phyloP scores from a whole-genome alignment of 2,888 invertebrate genomes.

The Callyntrura guangdongensis region DNA sequence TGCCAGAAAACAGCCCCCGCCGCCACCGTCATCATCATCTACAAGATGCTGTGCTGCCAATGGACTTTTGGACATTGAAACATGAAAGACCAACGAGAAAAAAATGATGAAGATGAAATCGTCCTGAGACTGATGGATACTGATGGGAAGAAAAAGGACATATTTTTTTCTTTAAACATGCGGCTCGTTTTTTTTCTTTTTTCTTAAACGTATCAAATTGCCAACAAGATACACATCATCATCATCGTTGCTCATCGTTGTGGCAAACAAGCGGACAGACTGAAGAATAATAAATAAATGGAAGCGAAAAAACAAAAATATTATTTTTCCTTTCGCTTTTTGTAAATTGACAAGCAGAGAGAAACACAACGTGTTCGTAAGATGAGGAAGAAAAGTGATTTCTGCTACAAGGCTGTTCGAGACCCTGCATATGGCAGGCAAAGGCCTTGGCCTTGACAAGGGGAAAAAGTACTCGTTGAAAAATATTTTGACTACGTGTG shows the following conservation, averaged over 20 bases:
- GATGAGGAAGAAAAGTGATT: too few species aligned
- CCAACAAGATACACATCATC: conserved; percentile 51
- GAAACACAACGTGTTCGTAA: neutral
- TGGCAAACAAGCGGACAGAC: neutral
- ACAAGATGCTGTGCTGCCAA: neutral
- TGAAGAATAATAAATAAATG: neutral
- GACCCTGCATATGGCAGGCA: too few species aligned
- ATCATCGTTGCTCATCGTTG: neutral
- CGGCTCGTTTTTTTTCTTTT: conserved; percentile 7
- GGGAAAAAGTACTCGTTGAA: neutral
- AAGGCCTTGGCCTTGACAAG: conserved; percentile 47
- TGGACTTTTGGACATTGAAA: too few species aligned
- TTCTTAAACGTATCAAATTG: conserved; percentile 48
- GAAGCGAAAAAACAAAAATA: neutral
- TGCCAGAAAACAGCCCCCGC: neutral
- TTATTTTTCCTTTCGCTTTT: neutral
- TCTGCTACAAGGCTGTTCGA: too few species aligned
- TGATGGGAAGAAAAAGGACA: conserved; percentile 3
- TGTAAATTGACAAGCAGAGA: neutral
- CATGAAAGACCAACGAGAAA: neutral
- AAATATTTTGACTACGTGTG: neutral
- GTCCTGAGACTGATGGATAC: neutral
- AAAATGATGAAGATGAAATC: neutral
- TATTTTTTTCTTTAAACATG: neutral
- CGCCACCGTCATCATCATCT: too few species aligned